Conservation (phyloP, 2,888 invertebrate species). For the Cheilosia scutellata region DNA sequence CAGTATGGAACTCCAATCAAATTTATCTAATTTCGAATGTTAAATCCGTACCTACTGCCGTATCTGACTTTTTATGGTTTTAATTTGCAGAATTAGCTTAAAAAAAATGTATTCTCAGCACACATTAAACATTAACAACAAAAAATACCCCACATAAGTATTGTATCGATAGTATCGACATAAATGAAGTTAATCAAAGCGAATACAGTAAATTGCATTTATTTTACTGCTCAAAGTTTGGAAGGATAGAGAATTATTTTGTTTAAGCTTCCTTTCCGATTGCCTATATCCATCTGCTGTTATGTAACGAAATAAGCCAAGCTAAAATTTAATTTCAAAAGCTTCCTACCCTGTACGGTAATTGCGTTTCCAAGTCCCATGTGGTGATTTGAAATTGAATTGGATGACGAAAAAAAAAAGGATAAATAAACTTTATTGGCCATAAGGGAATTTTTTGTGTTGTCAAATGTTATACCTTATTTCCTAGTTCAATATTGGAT, state of each 20-base stretch:
- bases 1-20: too few relatives aligned
- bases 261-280: conserved; percentile 24
- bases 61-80: too few relatives aligned
- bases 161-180: too few relatives aligned
- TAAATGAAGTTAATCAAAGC: too few relatives aligned
- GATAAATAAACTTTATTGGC: neutral
- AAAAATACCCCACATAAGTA: too few relatives aligned
- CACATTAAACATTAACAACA: too few relatives aligned
- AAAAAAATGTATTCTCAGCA: too few relatives aligned
- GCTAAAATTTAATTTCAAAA: conserved; percentile 43
- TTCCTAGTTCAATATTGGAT: conserved; percentile 22
- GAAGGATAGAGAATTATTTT: conserved; percentile 1
- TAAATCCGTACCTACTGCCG: too few relatives aligned
- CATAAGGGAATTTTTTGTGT: conserved; percentile 11
- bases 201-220: too few relatives aligned
- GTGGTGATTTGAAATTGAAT: conserved; percentile 67
- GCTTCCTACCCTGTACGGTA: conserved; percentile 30
- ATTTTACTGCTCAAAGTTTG: too few relatives aligned
- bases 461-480: conserved; percentile 33
- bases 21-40: too few relatives aligned
- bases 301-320: neutral
- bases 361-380: conserved; percentile 59
- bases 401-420: conserved; percentile 15
- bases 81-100: too few relatives aligned
- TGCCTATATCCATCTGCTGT: neutral